phyloP scores from a whole-genome alignment of 2,888 invertebrate species.

The Pyrochroa serraticornis region DNA sequence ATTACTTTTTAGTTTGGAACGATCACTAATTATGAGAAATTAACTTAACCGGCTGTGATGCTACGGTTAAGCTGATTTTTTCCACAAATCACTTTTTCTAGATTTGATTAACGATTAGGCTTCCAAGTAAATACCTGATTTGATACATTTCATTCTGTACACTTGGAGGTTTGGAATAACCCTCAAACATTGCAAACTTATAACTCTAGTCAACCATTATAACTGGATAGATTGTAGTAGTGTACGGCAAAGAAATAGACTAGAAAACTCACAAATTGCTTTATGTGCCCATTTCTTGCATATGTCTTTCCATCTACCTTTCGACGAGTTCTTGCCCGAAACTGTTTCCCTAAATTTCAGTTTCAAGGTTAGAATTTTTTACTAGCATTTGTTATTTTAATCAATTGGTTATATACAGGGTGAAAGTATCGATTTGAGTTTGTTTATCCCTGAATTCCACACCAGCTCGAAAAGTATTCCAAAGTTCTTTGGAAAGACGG shows the following conservation, averaged over 20 bases:
- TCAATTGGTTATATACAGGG: constrained; percentile 65
- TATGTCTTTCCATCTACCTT: constrained; percentile 91
- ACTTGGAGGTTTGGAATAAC: constrained; percentile 92
- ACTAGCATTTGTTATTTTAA: constrained; percentile 5
- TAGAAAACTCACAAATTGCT: constrained; percentile 90
- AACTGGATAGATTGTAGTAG: constrained; percentile 99
- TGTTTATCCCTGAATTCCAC: constrained; percentile 91
- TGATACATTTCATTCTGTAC: constrained; percentile 94
- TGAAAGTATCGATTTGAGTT: constrained; percentile 87
- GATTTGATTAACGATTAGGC: constrained; percentile 98
- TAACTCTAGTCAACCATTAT: constrained; percentile 92
- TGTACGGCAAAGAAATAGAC: constrained; percentile 71
- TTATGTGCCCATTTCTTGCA: constrained; percentile 94
- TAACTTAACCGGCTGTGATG: constrained; percentile 91
- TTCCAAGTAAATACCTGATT: constrained; percentile 89
- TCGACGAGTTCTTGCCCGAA: no score
- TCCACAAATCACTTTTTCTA: constrained; percentile 93
- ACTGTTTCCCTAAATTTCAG: constrained; percentile 89
- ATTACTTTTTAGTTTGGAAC: constrained; percentile 87
- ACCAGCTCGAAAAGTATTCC: constrained; percentile 89
- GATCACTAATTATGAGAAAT: no score
- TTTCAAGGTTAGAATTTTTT: constrained; percentile 71
- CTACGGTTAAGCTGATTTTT: constrained; percentile 89
- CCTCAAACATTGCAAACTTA: constrained; percentile 93
- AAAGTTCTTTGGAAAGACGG: constrained; percentile 83